phyloP scores from a whole-genome alignment of 2,888 invertebrate species.

The Pachycephus smyrnensis region DNA sequence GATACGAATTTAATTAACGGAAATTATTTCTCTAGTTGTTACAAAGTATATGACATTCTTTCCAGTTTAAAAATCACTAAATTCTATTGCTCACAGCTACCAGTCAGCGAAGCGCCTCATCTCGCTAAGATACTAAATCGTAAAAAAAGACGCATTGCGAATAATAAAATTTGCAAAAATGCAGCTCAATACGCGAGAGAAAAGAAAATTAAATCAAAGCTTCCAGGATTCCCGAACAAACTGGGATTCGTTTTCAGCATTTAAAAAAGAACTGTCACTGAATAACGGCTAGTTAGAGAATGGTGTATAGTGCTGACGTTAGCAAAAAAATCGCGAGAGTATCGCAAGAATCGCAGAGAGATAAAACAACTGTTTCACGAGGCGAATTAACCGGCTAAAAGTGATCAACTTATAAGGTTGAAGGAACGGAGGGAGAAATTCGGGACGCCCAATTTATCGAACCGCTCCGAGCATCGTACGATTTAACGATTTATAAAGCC shows the following conservation, averaged over 20 bases:
- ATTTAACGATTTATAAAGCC: neutral
- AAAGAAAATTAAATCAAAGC: neutral
- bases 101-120: neutral
- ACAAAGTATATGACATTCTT: neutral
- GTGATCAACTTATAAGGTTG: neutral
- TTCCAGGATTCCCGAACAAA: neutral
- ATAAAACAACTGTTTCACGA: neutral
- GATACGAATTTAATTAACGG: neutral
- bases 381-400: neutral
- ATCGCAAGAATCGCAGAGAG: neutral
- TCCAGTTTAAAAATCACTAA: neutral
- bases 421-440: neutral
- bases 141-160: neutral
- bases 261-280: neutral
- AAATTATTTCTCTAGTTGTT: neutral
- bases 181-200: neutral
- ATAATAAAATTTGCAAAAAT: neutral
- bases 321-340: neutral
- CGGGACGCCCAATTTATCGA: constrained; percentile 6
- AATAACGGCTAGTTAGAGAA: neutral
- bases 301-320: neutral
- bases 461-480: neutral
- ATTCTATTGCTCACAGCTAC: neutral
- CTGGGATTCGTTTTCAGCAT: neutral
- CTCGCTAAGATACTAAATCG: neutral